Base-by-base conservation (phyloP, 2,888 invertebrate genomes). In the Eupeodes latifasciatus region DNA sequence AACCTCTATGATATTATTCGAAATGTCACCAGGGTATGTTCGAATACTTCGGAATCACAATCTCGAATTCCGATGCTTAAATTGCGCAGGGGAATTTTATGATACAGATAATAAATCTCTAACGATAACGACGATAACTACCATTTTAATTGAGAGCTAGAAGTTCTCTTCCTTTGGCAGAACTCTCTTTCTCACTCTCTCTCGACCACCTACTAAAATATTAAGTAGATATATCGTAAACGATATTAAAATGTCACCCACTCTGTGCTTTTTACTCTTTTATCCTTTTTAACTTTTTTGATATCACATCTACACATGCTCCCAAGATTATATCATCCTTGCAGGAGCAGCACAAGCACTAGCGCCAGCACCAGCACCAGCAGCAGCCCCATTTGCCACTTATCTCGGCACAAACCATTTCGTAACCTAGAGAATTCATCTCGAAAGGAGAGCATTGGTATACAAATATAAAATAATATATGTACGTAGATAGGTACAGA, bases 371-470 rank as follows among this genome's bases (percentile, higher is more conserved):
- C 16, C 44, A 77, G 53, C 49, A 69, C 53, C 40, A 55, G 44
- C 51, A 67, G 59, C 81, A 79, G 79, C 62, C 69, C 69, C 78
- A 79, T 59, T 47, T 47, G 5, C 47, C 66, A 66, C 47, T 83
- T 83, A 82, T 86, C 82, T 72, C 85, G 69, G 69, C 74, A 78
- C 69, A 57, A 82, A 67, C 78, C 82, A 49, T 82, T 69, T 75
- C 74, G 85, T 88, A 88, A 85, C 88, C 85, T 85, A 88, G 88
- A 88, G 88, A 88, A 88, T 75, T 81, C 85, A 88, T 88, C 85
- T 81, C 77, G 59, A 78, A 85, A 85, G 78, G 85, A 81, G 81
- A 85, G 81, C 72, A 59, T n/a, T 47, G 77, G 16, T n/a, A n/a
- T 44, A 87, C 82, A 80, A 87, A 84, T 84, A 88, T 85, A 81